Evolutionary conservation across 2,888 invertebrate species (phyloP).

Genomic region (Heliconius hortense): DNA sequence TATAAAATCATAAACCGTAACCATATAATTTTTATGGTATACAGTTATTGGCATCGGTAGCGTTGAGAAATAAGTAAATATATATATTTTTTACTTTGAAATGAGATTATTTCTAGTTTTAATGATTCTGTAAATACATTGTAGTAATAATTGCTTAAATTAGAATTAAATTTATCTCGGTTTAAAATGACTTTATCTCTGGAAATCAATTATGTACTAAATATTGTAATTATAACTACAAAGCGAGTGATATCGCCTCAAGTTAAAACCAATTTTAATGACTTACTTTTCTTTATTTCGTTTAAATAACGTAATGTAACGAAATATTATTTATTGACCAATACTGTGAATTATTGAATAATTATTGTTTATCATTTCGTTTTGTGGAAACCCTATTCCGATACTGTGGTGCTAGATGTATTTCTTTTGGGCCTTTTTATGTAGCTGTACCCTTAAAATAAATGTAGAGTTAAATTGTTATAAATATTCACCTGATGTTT

Average conservation of each 20-base stretch:
- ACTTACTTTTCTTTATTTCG: slow-evolving; percentile 39
- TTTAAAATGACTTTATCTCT: slow-evolving; percentile 51
- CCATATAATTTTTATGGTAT: slow-evolving; percentile 41
- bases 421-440: slow-evolving; percentile 23
- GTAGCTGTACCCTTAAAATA: slow-evolving; percentile 14
- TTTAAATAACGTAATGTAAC: slow-evolving; percentile 42
- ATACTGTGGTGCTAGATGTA: slow-evolving; percentile 47
- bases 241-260: slow-evolving; percentile 14
- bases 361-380: slow-evolving; percentile 40
- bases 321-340: slow-evolving; percentile 47
- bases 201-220: slow-evolving; percentile 43
- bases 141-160: slow-evolving; percentile 48
- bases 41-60: slow-evolving; percentile 43
- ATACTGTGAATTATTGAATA: slow-evolving; percentile 38
- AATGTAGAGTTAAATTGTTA: slow-evolving; percentile 28
- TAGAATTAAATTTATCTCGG: slow-evolving; percentile 64
- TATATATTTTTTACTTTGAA: slow-evolving; percentile 62
- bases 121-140: slow-evolving; percentile 71
- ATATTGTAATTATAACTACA: slow-evolving; percentile 37
- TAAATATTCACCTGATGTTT: slow-evolving; percentile 45
- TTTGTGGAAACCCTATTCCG: slow-evolving; percentile 43
- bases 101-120: slow-evolving; percentile 77
- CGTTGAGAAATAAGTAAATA: slow-evolving; percentile 64
- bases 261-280: slow-evolving; percentile 27
- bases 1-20: slow-evolving; percentile 40